A percentile compares a stretch with the other conserved stretches of the same genome.
Evolutionary conservation across 1,140 invertebrate genomes (phyloP).

Genomic region (Pomacea maculata): DNA sequence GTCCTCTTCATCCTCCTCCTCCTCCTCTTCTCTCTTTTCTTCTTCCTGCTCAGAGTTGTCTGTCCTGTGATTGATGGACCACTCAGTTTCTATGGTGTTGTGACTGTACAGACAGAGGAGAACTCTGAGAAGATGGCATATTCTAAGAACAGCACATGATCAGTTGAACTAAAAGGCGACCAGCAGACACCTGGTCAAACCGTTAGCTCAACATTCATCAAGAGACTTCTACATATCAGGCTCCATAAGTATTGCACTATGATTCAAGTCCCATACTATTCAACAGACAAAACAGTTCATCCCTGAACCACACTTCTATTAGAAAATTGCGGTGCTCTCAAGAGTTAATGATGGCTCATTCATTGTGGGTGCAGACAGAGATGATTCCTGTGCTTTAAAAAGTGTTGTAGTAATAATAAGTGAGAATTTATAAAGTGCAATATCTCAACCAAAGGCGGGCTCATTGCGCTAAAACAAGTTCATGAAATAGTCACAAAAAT

Average conservation of each 20-base stretch:
- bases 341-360: no score
- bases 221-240: neutral
- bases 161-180: no score
- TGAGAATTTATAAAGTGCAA: no score
- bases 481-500: no score
- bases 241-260: neutral
- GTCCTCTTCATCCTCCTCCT: slow-evolving; percentile 36
- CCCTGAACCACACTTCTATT: neutral
- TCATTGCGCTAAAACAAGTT: no score
- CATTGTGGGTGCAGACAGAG: no score
- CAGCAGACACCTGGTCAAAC: neutral
- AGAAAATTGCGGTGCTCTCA: neutral
- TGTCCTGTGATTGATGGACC: slow-evolving; percentile 1
- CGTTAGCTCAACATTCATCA: neutral
- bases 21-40: slow-evolving; percentile 27
- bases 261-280: neutral
- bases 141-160: neutral
- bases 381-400: no score
- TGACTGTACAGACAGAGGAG: slow-evolving; percentile 1
- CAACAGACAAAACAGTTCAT: neutral
- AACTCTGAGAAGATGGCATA: neutral
- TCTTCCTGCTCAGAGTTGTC: slow-evolving; percentile 1
- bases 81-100: slow-evolving; percentile 17
- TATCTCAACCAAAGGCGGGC: no score
- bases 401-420: no score